These are phyloP conservation scores for Dicerorhinus sumatrensis DNA, from an alignment of 2,113 vertebrate species.

Conservation along the genomic window DNA sequence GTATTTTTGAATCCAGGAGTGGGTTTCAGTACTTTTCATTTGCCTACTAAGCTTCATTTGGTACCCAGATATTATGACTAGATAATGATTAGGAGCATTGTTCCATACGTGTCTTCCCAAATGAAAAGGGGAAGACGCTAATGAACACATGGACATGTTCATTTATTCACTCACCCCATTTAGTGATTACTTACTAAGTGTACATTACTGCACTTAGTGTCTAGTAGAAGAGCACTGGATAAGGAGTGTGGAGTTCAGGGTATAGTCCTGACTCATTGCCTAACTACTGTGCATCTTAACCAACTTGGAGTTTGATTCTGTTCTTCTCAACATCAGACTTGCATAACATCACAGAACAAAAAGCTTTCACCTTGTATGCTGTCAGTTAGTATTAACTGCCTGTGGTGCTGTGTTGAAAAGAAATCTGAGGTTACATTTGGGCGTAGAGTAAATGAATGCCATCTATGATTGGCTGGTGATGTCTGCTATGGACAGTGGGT, in stretches of 20 bases:
- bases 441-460: background rate
- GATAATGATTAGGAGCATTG: background rate
- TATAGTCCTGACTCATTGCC: background rate
- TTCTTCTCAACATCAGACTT: background rate
- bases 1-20: background rate
- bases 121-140: background rate
- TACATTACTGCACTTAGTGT: background rate
- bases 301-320: background rate
- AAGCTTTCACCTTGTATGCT: background rate
- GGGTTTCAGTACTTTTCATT: background rate
- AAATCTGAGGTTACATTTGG: background rate
- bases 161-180: background rate
- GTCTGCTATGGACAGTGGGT: background rate
- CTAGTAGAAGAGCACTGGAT: background rate
- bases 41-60: background rate
- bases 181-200: background rate
- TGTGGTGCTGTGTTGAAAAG: background rate
- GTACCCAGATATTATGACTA: conserved; percentile 28
- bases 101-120: background rate
- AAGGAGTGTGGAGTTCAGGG: background rate
- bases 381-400: background rate
- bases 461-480: background rate
- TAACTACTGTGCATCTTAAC: background rate
- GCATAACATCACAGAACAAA: background rate
- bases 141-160: background rate